Evolutionary conservation across 2,888 invertebrate genomes (phyloP), one percentile per base, ranked within the genome.

Genomic region (Rhogogaster chlorosoma): DNA sequence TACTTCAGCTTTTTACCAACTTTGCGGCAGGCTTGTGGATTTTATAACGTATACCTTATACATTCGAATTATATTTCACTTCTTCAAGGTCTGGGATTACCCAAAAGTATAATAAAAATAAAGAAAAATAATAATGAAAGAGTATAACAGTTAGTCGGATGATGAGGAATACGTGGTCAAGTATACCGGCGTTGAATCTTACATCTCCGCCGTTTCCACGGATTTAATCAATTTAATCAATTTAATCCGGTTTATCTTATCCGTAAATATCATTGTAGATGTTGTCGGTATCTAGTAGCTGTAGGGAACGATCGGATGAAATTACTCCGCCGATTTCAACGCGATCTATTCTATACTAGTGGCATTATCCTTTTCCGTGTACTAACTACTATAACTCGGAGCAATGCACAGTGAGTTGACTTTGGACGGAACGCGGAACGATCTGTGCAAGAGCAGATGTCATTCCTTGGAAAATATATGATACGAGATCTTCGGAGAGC

Each of bases 351-450:
- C 53, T 53, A 7, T n/a, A 26, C 22, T 26, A 26, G 61, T 61
- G 12, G 26, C 26, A 61, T 61, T 61, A 61, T 61, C 61, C 61
- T 61, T 61, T 61, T 26, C 61, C 61, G 26, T 61, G 61, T 61
- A 61, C 53, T 53, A 53, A 53, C 53, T 53, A 53, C n/a, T 53
- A 61, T 45, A 45, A 45, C 61, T 61, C 10, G 61, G 3, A 10
- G 61, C 22, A 22, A 22, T 61, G 61, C n/a, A 26, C 12, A 29
- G 49, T 49, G 18, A 73, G 42, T 57, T 22, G 49, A 83, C 83
- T 83, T 83, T 70, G 83, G 53, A 83, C 83, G 83, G 83, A 83
- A 83, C 83, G 83, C 83, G 83, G 83, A 83, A 83, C 83, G 67
- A 45, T 67, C 42, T 38, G 38, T n/a, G 45, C 18, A 57, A 38